Evolutionary conservation across 2,113 vertebrate genomes (phyloP), one percentile per base, ranked within the genome.

Genomic region (Pterocles gutturalis): DNA sequence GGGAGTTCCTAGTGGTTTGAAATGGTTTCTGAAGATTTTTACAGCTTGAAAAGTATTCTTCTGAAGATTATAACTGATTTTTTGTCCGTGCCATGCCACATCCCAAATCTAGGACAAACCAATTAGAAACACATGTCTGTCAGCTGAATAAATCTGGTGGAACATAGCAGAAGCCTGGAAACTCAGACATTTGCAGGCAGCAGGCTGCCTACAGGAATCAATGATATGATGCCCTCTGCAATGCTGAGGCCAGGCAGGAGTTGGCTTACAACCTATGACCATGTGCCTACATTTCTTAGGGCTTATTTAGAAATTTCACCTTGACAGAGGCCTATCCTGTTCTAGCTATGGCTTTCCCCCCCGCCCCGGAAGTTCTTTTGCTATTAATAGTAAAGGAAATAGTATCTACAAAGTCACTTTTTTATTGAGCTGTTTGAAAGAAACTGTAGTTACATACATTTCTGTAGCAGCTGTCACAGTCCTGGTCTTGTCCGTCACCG

Each of bases 361-460:
- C 1, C 1, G 12, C 8, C 4, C 11, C 14, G 7, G 29, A 41
- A 7, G 1, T 82, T 79, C 25, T 20, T 84, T 84, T 93, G n/a
- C 66, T 91, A 61, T 93, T 82, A 92, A 71, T 79, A 49, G 21
- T 29, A 61, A 79, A 83, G 53, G 29, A 89, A 94, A 84, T 24
- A 54, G 7, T 77, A 46, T 26, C 29, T 26, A 49, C 11, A 62
- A 92, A 92, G 67, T 55, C 43, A 46, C 18, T 77, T 87, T 87
- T 95, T 91, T 83, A 83, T 46, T 81, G 77, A 94, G 67, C 67
- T 80, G 46, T 94, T 95, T 80, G 77, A 95, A 91, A 86, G 69
- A 53, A 96, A 16, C 61, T 82, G 34, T 72, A 73, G 54, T 83
- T 95, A 72, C 73, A 29, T 60, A 41, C 79, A 46, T 93, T 97